Evolutionary conservation across 2,113 vertebrate species (phyloP).

Genomic region (Jaculus jaculus): DNA sequence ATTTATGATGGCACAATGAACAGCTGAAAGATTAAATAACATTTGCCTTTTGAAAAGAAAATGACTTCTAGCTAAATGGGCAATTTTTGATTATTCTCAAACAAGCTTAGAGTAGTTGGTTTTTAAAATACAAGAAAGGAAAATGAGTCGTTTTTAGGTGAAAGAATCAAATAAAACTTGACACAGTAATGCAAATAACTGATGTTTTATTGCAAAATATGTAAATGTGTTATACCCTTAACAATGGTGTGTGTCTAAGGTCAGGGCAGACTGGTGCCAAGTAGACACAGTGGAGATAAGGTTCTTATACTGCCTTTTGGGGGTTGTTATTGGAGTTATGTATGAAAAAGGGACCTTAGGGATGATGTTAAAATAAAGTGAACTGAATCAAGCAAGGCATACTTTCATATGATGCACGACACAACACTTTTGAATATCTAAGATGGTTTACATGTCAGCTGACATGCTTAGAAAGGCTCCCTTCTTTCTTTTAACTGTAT

Average conservation of each 20-base stretch:
- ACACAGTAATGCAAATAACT: conserved; percentile 93
- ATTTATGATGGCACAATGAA: conserved; percentile 99
- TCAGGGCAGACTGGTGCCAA: conserved; percentile 88
- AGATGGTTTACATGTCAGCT: conserved; percentile 48
- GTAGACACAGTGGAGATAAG: conserved; percentile 84
- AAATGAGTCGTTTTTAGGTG: conserved; percentile 96
- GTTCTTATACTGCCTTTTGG: conserved; percentile 83
- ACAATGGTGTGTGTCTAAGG: conserved; percentile 91
- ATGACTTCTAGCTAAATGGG: conserved; percentile 99
- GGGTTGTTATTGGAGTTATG: conserved; percentile 80
- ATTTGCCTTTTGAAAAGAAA: conserved; percentile 99
- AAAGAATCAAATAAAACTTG: conserved; percentile 96
- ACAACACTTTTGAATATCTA: conserved; percentile 51
- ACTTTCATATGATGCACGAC: conserved; percentile 70
- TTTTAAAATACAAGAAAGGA: conserved; percentile 98
- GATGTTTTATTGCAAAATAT: conserved; percentile 95
- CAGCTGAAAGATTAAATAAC: conserved; percentile 99
- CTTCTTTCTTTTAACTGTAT: neutral
- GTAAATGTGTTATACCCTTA: conserved; percentile 92
- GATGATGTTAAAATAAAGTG: conserved; percentile 81
- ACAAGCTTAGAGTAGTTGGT: conserved; percentile 99
- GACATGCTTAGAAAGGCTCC: conserved; percentile 34
- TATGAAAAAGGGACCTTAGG: conserved; percentile 77
- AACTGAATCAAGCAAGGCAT: conserved; percentile 81
- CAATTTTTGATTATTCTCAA: conserved; percentile 99